These are phyloP conservation scores for Eilema caniola DNA, from an alignment of 2,888 invertebrate genomes.

Conservation along the genomic window DNA sequence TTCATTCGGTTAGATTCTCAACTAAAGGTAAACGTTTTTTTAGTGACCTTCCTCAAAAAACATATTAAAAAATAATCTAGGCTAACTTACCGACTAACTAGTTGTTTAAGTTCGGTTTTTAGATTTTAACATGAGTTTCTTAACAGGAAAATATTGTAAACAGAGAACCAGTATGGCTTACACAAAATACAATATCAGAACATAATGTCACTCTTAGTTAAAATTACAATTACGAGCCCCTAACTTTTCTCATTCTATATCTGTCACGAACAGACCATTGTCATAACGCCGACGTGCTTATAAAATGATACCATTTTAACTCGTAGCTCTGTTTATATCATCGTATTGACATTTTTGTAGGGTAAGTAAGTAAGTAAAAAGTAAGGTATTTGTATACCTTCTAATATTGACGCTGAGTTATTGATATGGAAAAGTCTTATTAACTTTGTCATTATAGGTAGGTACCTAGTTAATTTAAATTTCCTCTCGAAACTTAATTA, in stretches of 20 bases:
- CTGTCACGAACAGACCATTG: constrained; percentile 38
- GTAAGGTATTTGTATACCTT: too few relatives aligned
- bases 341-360: neutral
- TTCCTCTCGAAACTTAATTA: neutral
- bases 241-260: constrained; percentile 33
- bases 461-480: neutral
- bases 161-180: neutral
- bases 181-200: neutral
- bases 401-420: neutral
- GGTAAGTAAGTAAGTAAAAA: too few relatives aligned
- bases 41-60: too few relatives aligned
- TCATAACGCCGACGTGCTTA: constrained; percentile 18
- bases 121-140: too few relatives aligned
- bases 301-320: constrained; percentile 7
- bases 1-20: too few relatives aligned
- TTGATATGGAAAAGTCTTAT: neutral
- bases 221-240: constrained; percentile 7
- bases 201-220: neutral
- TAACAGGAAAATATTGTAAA: too few relatives aligned
- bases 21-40: too few relatives aligned
- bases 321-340: neutral
- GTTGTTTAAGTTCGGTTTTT: too few relatives aligned
- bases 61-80: too few relatives aligned
- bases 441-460: neutral
- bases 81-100: too few relatives aligned